These are phyloP conservation scores for Labia minor DNA, from an alignment of 2,888 invertebrate genomes.

Conservation along the genomic window DNA sequence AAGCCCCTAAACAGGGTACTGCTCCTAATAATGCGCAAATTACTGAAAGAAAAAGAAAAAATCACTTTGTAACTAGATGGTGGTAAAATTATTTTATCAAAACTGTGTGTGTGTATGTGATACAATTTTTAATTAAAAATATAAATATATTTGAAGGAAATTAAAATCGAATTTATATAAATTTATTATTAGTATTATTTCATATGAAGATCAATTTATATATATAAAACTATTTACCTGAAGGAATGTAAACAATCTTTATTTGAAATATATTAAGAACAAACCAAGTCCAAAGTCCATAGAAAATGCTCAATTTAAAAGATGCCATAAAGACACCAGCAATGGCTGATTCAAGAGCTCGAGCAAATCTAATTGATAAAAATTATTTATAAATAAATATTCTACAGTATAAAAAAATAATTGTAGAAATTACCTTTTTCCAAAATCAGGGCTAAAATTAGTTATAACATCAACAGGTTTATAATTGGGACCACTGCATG, in stretches of 20 bases:
- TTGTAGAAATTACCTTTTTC: conserved; percentile 42
- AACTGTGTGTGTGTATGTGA: too few relatives aligned
- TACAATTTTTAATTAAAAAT: too few relatives aligned
- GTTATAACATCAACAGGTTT: conserved; percentile 86
- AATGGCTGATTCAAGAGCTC: conserved; percentile 74
- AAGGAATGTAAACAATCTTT: conserved; percentile 89
- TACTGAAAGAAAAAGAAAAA: conserved; percentile 45
- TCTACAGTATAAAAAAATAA: background rate
- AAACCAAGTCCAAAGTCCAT: conserved; percentile 97
- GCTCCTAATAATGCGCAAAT: conserved; percentile 88
- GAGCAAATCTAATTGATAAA: conserved; percentile 52
- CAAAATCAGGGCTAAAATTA: conserved; percentile 66
- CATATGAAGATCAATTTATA: too few relatives aligned
- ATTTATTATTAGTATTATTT: too few relatives aligned
- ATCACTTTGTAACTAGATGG: too few relatives aligned
- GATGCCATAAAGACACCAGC: conserved; percentile 94
- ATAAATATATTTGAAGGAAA: too few relatives aligned
- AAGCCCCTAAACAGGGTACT: conserved; percentile 91
- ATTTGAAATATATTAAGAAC: conserved; percentile 90
- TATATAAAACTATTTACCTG: conserved; percentile 45
- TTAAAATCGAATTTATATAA: too few relatives aligned
- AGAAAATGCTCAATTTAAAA: conserved; percentile 92
- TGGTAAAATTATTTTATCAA: too few relatives aligned
- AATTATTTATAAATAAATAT: background rate
- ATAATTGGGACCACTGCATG: conserved; percentile 73